Conservation (phyloP, 2,113 vertebrate species). For the Cyprinodon brontotheroides region DNA sequence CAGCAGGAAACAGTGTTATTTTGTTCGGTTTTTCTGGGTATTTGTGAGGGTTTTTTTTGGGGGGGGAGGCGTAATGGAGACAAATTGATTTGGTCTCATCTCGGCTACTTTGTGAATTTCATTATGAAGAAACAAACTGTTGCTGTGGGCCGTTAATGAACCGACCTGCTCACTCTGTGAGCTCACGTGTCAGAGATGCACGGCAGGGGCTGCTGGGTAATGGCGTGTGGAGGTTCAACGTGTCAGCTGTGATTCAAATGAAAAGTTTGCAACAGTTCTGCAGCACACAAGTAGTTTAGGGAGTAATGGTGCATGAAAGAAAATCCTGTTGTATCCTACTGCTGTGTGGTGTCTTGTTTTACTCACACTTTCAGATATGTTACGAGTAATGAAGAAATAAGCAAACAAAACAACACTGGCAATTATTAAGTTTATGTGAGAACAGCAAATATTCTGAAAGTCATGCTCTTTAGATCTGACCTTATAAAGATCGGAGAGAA, state of each 20-base stretch:
- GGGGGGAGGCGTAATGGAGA: constrained; percentile 23
- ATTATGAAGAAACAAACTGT: constrained; percentile 2
- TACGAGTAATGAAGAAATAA: too few relatives aligned
- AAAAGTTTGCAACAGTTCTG: neutral
- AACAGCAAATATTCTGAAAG: neutral
- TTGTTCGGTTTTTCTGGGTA: neutral
- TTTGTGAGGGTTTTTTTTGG: neutral
- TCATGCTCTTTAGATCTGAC: neutral
- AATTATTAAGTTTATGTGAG: neutral
- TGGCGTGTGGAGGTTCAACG: neutral
- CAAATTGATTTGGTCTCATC: constrained; percentile 15
- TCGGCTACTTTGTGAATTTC: constrained; percentile 12
- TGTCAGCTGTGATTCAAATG: constrained; percentile 13
- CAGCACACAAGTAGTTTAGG: too few relatives aligned
- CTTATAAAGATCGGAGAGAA: neutral
- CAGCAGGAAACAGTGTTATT: constrained; percentile 13
- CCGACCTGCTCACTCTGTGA: neutral
- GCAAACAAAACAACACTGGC: neutral
- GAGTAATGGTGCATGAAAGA: constrained; percentile 1
- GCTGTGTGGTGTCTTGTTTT: neutral
- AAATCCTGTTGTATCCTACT: neutral
- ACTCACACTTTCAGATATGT: too few relatives aligned
- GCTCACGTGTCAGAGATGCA: neutral
- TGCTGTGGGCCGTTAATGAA: constrained; percentile 13
- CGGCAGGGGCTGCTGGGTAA: constrained; percentile 42